Base-by-base conservation (phyloP, 1,140 invertebrate species). In the Eriosoma lanigerum region DNA sequence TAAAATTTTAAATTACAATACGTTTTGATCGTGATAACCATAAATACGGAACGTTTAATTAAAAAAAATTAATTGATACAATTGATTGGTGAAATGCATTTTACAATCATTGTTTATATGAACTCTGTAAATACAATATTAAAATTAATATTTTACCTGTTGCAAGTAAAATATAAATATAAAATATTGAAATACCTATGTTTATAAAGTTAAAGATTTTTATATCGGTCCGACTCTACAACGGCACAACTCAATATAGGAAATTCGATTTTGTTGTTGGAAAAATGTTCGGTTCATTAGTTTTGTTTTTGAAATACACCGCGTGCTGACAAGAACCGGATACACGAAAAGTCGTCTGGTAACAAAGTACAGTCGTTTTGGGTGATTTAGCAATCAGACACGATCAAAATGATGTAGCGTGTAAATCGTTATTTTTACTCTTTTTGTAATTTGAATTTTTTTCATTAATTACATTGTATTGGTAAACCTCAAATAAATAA, bases 371-470 rank as follows among this genome's bases (percentile, higher is more conserved):
- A 54, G 26, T 26, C 70, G 70, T 73, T 73, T 73, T 73, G 70
- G 70, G n/a, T 73, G 70, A 54, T 73, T 73, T 73, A 73, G 50
- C 70, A 73, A 73, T 54, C 46, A 54, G 50, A 73, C 50, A 73
- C 50, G 50, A 52, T n/a, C 52, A 68, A 46, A 68, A 48, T 26
- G 8, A 6, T 48, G 13, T 24, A 21, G 66, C 13, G 44, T 48
- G n/a, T 68, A 68, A 68, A 68, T 24, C 24, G 21, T 68, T 58
- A 24, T 32, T 62, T 29, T 19, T 62, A 32, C 10, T 48, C 10
- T 60, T 62, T 12, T 12, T 32, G 19, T 32, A 32, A 62, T 17
- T 62, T 19, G 29, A 3, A 62, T 19, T 3, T 62, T 62, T 19
- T 62, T 62, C 19, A 32, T 19, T n/a, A 60, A 60, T 13, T 26